Evolutionary conservation across 1,140 invertebrate genomes (phyloP).

Genomic region (Onthophagus taurus): DNA sequence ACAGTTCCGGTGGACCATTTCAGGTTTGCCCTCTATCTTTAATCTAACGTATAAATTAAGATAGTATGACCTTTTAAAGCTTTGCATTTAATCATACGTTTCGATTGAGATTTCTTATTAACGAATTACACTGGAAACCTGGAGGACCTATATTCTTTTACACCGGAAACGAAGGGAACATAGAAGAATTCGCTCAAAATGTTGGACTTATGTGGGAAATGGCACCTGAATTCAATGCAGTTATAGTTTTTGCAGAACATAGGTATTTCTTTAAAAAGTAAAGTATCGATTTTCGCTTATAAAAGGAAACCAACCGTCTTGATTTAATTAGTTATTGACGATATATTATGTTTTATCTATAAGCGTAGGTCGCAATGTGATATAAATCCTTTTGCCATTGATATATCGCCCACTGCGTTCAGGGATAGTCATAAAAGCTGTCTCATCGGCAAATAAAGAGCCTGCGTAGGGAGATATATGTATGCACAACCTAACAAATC

Average conservation of each 20-base stretch:
- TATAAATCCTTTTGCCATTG: no score
- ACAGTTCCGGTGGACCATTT: constrained; percentile 53
- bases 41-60: no score
- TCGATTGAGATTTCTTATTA: constrained; percentile 71
- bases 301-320: no score
- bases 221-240: constrained; percentile 67
- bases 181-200: constrained; percentile 85
- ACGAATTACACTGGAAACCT: constrained; percentile 59
- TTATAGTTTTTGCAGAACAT: constrained; percentile 90
- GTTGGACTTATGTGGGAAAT: constrained; percentile 93
- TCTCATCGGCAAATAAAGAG: no score
- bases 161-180: constrained; percentile 93
- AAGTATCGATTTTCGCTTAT: neutral
- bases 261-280: constrained; percentile 41
- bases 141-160: constrained; percentile 88
- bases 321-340: no score
- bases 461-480: no score
- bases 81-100: constrained; percentile 66
- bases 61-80: no score
- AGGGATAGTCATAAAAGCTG: no score
- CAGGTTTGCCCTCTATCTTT: constrained; percentile 24
- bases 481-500: no score
- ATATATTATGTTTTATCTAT: no score
- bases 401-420: no score
- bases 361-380: no score